Evolutionary conservation across 2,113 vertebrate species (phyloP).

Genomic region (Cyrtonyx montezumae): DNA sequence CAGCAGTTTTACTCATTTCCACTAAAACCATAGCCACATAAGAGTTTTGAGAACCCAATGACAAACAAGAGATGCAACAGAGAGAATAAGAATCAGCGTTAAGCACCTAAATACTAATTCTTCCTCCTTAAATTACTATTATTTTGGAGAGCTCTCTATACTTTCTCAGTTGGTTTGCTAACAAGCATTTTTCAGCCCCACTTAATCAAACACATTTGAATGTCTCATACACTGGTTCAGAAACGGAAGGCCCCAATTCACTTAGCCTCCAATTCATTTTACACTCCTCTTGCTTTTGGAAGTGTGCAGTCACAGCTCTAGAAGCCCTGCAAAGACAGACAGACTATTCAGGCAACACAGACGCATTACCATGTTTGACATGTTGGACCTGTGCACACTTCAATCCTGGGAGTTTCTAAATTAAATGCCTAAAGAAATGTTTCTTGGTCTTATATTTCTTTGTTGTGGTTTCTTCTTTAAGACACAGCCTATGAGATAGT

Average conservation of each 20-base stretch:
- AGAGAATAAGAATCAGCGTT: neutral
- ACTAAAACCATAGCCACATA: neutral
- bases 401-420: neutral
- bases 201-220: slow-evolving; percentile 28
- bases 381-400: neutral
- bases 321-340: neutral
- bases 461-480: neutral
- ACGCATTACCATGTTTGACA: neutral
- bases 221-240: neutral
- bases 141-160: neutral
- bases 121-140: neutral
- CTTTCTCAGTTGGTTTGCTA: neutral
- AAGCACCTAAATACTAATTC: neutral
- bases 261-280: slow-evolving; percentile 22
- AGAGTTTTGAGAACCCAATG: neutral
- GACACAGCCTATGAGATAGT: neutral
- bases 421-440: neutral
- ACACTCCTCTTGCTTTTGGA: neutral
- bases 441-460: neutral
- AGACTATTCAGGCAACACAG: neutral
- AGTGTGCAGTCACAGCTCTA: neutral
- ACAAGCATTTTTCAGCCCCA: neutral
- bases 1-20: neutral
- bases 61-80: neutral
- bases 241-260: slow-evolving; percentile 31